Evolutionary conservation across 2,888 invertebrate species (phyloP).

Genomic region (Latheticus oryzae): DNA sequence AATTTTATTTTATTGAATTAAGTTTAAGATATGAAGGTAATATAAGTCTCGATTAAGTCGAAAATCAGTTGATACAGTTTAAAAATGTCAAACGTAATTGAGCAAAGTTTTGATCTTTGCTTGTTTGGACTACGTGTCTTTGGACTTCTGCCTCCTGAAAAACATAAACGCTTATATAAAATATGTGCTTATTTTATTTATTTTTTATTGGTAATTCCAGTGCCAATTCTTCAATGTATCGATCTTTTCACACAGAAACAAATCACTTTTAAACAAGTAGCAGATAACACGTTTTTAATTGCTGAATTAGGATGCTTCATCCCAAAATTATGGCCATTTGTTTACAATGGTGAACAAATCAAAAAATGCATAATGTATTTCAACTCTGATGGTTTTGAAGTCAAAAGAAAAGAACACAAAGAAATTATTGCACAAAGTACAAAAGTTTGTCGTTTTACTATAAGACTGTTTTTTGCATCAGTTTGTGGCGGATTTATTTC

Average conservation of each 20-base stretch:
- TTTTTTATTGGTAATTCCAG: slow-evolving; percentile 4
- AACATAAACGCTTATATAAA: slow-evolving; percentile 5
- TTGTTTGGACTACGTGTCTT: not conserved
- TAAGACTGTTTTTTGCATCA: slow-evolving; percentile 1
- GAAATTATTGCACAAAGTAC: slow-evolving; percentile 7
- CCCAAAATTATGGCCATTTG: slow-evolving; percentile 17
- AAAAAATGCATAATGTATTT: slow-evolving; percentile 20
- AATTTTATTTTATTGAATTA: no score
- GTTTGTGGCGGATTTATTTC: slow-evolving; percentile 9
- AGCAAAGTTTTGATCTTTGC: slow-evolving; percentile 16
- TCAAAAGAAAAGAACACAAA: not conserved
- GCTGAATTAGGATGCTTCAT: slow-evolving; percentile 24
- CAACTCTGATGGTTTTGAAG: slow-evolving; percentile 6
- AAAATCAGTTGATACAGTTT: not conserved
- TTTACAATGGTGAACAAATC: not conserved
- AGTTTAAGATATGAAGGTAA: not conserved
- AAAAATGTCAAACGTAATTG: slow-evolving; percentile 5
- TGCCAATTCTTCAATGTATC: slow-evolving; percentile 6
- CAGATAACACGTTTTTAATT: slow-evolving; percentile 15
- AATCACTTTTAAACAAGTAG: slow-evolving; percentile 7
- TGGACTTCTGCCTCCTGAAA: slow-evolving; percentile 11
- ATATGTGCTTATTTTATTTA: slow-evolving; percentile 2
- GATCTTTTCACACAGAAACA: slow-evolving; percentile 6
- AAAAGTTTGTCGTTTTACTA: slow-evolving; percentile 8
- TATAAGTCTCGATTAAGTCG: not conserved